phyloP scores from a whole-genome alignment of 2,888 invertebrate species.

The Onchidella celtica region DNA sequence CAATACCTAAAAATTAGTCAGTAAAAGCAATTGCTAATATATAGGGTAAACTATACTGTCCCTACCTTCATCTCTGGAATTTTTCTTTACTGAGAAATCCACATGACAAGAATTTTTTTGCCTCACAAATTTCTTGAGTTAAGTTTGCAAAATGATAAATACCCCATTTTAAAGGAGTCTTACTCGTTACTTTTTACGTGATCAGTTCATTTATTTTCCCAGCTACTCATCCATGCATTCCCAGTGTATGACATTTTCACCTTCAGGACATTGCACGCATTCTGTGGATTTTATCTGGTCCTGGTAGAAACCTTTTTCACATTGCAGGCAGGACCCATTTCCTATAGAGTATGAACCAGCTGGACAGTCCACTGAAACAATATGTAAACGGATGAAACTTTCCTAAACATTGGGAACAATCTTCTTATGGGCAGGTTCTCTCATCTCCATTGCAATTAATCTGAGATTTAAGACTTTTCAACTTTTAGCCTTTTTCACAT shows the following conservation, averaged over 20 bases:
- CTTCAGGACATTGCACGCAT: background rate
- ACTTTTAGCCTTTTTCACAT: too few species aligned
- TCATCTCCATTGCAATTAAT: too few species aligned
- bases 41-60: too few species aligned
- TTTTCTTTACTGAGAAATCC: too few species aligned
- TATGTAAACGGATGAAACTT: background rate
- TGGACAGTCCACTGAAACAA: constrained; percentile 12
- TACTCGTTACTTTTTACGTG: background rate
- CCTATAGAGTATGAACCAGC: background rate
- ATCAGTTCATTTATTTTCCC: background rate
- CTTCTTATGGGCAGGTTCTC: too few species aligned
- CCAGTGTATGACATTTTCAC: background rate
- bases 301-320: background rate
- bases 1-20: too few species aligned
- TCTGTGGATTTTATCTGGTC: background rate
- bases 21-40: too few species aligned
- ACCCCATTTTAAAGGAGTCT: background rate
- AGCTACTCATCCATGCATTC: too few species aligned
- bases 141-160: background rate
- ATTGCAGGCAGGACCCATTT: background rate
- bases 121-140: background rate
- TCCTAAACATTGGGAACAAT: background rate
- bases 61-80: too few species aligned
- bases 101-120: too few species aligned
- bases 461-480: too few species aligned